Conservation (phyloP, 1,140 invertebrate species). For the Chymomyza costata region DNA sequence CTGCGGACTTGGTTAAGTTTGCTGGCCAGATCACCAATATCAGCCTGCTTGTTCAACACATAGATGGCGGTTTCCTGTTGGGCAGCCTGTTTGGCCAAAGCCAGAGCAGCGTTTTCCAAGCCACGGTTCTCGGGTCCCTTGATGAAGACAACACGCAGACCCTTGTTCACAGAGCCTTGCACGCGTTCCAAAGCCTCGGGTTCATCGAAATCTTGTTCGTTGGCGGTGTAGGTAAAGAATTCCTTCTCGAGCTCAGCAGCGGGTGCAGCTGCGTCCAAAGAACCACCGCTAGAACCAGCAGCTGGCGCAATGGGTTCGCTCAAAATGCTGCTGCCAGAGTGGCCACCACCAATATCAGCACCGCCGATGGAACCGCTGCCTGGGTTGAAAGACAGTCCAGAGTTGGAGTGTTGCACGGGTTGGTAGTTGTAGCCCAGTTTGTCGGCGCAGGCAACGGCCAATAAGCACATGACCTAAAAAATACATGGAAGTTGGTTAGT, state of each 20-base stretch:
- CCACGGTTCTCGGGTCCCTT: slow-evolving; percentile 68
- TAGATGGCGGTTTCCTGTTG: slow-evolving; percentile 63
- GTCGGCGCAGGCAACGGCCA: slow-evolving; percentile 64
- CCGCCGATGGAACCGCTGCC: slow-evolving; percentile 20
- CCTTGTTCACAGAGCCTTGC: slow-evolving; percentile 45
- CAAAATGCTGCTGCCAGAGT: slow-evolving; percentile 1
- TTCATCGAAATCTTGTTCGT: slow-evolving; percentile 57
- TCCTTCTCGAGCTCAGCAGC: slow-evolving; percentile 56
- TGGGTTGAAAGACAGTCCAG: slow-evolving; percentile 49
- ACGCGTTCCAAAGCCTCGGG: slow-evolving; percentile 34
- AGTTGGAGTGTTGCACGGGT: slow-evolving; percentile 46
- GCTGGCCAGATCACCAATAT: slow-evolving; percentile 52
- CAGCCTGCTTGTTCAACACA: slow-evolving; percentile 60
- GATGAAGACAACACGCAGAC: slow-evolving; percentile 62
- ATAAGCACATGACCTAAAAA: slow-evolving; percentile 52
- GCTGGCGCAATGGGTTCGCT: neutral
- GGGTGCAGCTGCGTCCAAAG: slow-evolving; percentile 45
- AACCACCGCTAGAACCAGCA: too few species aligned
- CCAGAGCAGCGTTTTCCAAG: slow-evolving; percentile 34
- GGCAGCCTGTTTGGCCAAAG: slow-evolving; percentile 22
- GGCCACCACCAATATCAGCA: slow-evolving; percentile 3
- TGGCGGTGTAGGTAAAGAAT: slow-evolving; percentile 53
- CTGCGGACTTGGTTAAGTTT: slow-evolving; percentile 45
- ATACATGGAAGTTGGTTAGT: neutral
- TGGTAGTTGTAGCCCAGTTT: slow-evolving; percentile 69